A percentile compares a stretch with the other conserved stretches of the same genome.
These are phyloP conservation scores for Coelogynopora nodosa DNA, from an alignment of 2,888 invertebrate species.

Conservation along the genomic window DNA sequence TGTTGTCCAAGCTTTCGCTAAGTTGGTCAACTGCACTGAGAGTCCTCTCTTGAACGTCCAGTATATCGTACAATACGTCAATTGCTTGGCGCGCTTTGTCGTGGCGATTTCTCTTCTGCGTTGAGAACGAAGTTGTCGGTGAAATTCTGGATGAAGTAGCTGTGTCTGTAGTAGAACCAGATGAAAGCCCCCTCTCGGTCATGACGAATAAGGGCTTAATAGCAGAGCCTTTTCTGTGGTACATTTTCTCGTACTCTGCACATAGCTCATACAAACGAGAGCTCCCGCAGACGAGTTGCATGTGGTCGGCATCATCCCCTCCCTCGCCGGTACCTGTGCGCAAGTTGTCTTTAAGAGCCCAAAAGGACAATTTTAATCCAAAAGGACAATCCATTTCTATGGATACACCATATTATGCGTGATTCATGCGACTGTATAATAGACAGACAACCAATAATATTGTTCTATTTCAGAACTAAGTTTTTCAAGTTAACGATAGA, in stretches of 20 bases:
- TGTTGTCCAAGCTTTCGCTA: not conserved
- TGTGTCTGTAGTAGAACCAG: not conserved
- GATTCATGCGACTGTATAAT: no score
- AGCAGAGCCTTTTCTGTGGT: not conserved
- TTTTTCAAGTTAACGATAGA: no score
- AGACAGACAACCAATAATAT: no score
- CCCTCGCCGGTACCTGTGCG: not conserved
- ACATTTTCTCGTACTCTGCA: not conserved
- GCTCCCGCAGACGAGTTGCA: not conserved
- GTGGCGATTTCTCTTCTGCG: not conserved
- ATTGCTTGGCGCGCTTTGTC: not conserved
- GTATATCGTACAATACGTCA: not conserved
- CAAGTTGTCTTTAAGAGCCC: not conserved
- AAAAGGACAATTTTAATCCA: no score
- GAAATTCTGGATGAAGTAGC: not conserved
- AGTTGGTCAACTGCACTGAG: not conserved
- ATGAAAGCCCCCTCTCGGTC: not conserved
- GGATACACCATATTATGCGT: no score
- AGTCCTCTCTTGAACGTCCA: not conserved
- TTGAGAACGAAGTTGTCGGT: not conserved
- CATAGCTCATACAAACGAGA: not conserved
- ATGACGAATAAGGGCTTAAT: not conserved
- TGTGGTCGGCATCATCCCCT: not conserved
- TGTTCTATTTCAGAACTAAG: no score
- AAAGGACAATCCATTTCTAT: no score